Evolutionary conservation across 2,113 vertebrate species (phyloP), one percentile per base, ranked within the genome.

Genomic region (Smithornis capensis): DNA sequence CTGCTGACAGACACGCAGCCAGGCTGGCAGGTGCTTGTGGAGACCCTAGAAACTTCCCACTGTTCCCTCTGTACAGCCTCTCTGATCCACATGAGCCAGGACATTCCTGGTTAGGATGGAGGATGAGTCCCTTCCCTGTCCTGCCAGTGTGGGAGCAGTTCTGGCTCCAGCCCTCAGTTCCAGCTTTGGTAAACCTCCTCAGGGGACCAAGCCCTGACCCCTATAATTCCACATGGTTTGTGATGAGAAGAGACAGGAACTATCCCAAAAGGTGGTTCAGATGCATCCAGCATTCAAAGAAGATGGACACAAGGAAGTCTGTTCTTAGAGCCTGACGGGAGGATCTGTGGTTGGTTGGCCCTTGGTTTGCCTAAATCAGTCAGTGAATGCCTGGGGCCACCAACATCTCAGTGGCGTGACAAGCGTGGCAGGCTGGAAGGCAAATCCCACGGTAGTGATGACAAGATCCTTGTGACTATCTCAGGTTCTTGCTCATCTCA

Each of bases 191-290:
- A 75, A 89, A 60, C 19, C 19, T 25, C 8, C 5, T 6, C 19
- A 55, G 21, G 23, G 49, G 23, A 59, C 18, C n/a, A 35, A 68
- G 33, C 18, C 23, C 47, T 74, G n/a, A 44, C 4, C 21, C 12
- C 27, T 42, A 24, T 31, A 40, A 13, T 37, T 28, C 62, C 2
- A 4, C 7, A 12, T 0, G 2, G 23, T 12, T 14, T 52, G 37
- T 29, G 17, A 65, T 14, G 28, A 67, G 38, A 38, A 57, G 21
- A 67, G 65, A 56, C 50, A 82, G 50, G n/a, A 82, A 33, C 24
- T 4, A 0, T 21, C 28, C 38, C 19, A 10, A 42, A 37, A 75
- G 27, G 31, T 12, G 14, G 16, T 21, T 29, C 0, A 6, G 53
- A 19, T 45, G 52, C 24, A 76, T 22, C 19, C 63, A 52, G 70